Evolutionary conservation across 1,140 invertebrate species (phyloP), one percentile per base, ranked within the genome.

Genomic region (Diploscapter pachys): DNA sequence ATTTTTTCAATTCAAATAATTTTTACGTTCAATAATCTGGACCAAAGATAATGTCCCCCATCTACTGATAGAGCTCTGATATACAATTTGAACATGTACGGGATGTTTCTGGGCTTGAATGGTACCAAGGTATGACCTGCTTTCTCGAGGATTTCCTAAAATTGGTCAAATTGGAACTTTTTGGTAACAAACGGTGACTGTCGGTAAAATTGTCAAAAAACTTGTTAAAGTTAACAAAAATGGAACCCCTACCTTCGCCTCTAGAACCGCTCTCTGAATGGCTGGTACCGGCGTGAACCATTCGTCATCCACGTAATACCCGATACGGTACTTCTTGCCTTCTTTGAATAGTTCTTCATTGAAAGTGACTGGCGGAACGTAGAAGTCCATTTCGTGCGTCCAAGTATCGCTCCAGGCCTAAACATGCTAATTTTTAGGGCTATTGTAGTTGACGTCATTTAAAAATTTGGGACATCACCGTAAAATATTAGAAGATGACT

Each of bases 281-380:
- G 85, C 86, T 3, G 86, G 86, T 9, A 85, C 82, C 11, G 75
- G 80, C 49, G 70, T 83, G 81, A 84, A 82, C 78, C 76, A 82
- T 67, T 71, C 82, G 69, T 80, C 86, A 9, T 81, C 74, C 3
- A 83, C 81, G 72, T 83, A 87, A 71, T 86, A 86, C 53, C 85
- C 86, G 63, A 86, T 82, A 2, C 80, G 72, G 4, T 85, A 74
- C 50, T 81, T 82, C 9, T 79, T 65, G 48, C 76, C 79, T 13
- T 52, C 54, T 4, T 59, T 48, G 49, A 71, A 79, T 53, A 70
- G 8, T 9, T 63, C 63, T 56, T 79, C 72, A 53, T 75, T 72
- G 76, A 76, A 79, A 6, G 62, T 57, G n/a, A 79, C 78, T 61
- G 78, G 78, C 11, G 78, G 76, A 11, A 78, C 75, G 52, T 79